phyloP scores from a whole-genome alignment of 2,113 vertebrate species.

The Brienomyrus longianalis region DNA sequence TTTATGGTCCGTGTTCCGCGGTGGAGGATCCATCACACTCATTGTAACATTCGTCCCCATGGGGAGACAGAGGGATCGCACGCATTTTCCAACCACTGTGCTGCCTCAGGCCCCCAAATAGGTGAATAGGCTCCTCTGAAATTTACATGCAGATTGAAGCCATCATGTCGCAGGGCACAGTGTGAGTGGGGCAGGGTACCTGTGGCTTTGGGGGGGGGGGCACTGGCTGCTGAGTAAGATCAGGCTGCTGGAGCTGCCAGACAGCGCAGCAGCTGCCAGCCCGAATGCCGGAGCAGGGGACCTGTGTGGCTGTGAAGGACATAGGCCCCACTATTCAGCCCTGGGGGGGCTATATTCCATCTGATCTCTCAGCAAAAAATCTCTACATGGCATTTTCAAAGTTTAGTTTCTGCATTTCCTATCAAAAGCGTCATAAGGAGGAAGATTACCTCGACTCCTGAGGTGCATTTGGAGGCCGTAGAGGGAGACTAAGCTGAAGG shows the following conservation, averaged over 20 bases:
- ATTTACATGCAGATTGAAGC: slow-evolving; percentile 39
- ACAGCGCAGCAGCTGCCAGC: neutral
- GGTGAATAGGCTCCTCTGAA: slow-evolving; percentile 25
- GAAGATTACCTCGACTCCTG: neutral
- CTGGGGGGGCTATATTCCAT: neutral
- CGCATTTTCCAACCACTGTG: slow-evolving; percentile 21
- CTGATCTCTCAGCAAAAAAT: neutral
- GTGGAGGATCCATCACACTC: too few species aligned
- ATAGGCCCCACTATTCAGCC: neutral
- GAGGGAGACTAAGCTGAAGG: neutral
- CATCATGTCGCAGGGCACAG: slow-evolving; percentile 16
- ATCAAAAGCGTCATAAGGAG: neutral
- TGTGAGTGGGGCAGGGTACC: neutral
- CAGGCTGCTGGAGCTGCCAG: neutral
- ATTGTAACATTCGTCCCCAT: slow-evolving; percentile 15
- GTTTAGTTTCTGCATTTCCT: neutral
- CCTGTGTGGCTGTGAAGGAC: neutral
- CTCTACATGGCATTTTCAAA: neutral
- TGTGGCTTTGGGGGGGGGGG: neutral
- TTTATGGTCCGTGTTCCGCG: slow-evolving; percentile 25
- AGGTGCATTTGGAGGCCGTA: neutral
- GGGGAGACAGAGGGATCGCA: neutral
- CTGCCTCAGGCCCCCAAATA: slow-evolving; percentile 30
- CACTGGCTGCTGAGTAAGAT: neutral
- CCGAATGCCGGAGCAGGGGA: neutral